Evolutionary conservation across 2,797 vertebrate genomes (phyloP), one percentile per base, ranked within the genome.

Genomic region (Momotus momota): DNA sequence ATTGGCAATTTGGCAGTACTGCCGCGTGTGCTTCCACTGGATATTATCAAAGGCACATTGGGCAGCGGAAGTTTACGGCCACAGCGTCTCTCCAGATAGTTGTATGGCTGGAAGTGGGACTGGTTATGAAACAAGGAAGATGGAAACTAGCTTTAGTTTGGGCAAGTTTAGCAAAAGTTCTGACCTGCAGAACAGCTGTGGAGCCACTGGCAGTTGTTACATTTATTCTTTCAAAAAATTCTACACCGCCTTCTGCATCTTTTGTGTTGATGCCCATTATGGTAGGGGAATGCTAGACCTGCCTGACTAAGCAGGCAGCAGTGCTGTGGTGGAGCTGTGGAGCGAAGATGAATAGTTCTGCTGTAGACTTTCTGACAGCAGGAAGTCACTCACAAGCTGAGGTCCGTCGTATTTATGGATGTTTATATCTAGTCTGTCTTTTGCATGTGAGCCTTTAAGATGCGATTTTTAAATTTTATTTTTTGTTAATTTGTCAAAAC

Each of bases 301-400:
- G 1, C 22, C 55, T 10, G 6, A 57, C 8, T 49, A 38, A 54
- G 51, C 14, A 49, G 35, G 22, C 38, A 46, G 64, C 45, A 64
- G 1, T 1, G 2, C 9, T 40, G 49, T 7, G 25, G 46, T 29
- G 12, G 9, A 60, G n/a, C 13, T 38, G 7, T 46, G 21, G 7
- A 31, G 31, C 49, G 15, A 13, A 43, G 26, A 12, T 1, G 6
- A 18, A 26, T 25, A 35, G 10, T 38, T 87, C 40, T 58, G 13
- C 31, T 90, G 5, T 64, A 72, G 46, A 31, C 19, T 43, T 13
- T 66, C 2, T 1, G 9, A 9, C n/a, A 49, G 5, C 31, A 6
- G 2, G 2, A 33, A 49, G 22, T 61, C 66, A 49, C 12, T 77
- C 14, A 18, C 5, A 69, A 55, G 6, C 9, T 49, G 45, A 83